Evolutionary conservation across 2,797 vertebrate genomes (phyloP), one percentile per base, ranked within the genome.

Genomic region (Cephalopachus bancanus): DNA sequence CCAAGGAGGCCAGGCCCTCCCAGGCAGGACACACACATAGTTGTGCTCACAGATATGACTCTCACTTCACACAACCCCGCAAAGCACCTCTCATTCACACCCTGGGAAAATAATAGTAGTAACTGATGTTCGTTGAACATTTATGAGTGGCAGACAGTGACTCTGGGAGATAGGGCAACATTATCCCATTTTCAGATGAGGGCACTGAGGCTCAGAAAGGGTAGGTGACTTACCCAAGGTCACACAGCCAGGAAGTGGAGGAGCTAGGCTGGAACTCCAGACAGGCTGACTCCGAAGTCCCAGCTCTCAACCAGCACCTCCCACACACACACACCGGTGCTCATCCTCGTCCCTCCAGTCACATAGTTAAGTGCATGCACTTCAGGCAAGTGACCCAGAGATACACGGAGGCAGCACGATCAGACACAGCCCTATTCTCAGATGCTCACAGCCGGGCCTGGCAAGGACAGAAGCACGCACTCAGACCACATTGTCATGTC

Each of bases 41-140:
- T 4, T 91, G 14, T 28, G 19, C 10, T 67, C 69, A 91, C 5
- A 59, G 33, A 86, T 33, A 44, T 59, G 89, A 55, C 9, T 69
- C 30, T 17, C 78, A 79, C 64, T 28, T 53, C 11, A 51, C n/a
- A 83, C 85, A 79, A 85, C 5, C 26, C 76, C 65, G 26, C 14
- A 74, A 15, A 28, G 24, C 53, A 20, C 22, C 67, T 84, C 76
- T 93, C 57, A 64, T 62, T 95, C 67, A 17, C 65, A 71, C 22
- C 16, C 28, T 3, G 51, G 51, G 28, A 17, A 33, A 72, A 83
- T 26, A 65, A 72, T 37, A 76, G 19, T 2, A 89, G 78, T 64
- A 79, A 62, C 59, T 91, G 51, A 67, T n/a, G 74, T 88, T 75
- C 83, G 76, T 64, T 78, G 89, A 85, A 28, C 53, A 65, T 83